A percentile compares a stretch with the other conserved stretches of the same genome.
Conservation (phyloP, 1,140 invertebrate genomes). For the Anoplophora glabripennis region DNA sequence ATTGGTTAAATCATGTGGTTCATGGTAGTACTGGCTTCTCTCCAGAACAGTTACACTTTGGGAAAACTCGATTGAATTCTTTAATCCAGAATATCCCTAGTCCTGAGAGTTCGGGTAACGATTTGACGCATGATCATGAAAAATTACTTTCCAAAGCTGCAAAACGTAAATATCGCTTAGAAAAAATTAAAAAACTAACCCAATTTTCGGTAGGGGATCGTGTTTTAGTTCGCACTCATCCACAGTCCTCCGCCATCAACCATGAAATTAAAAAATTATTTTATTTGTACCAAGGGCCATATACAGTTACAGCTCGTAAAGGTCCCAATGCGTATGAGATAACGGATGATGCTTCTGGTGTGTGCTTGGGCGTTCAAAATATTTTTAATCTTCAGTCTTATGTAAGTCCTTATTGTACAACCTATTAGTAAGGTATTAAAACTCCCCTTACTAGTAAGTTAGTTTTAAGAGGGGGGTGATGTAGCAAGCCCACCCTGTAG, state of each 20-base stretch:
- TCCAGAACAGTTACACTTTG: constrained; percentile 8
- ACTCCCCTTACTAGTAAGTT: background rate
- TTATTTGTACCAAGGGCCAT: constrained; percentile 2
- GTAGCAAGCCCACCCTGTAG: background rate
- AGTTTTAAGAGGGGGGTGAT: background rate
- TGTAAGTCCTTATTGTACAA: background rate
- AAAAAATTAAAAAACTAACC: background rate
- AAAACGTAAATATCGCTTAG: background rate
- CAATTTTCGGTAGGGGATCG: background rate
- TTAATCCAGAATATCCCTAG: background rate
- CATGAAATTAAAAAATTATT: constrained; percentile 12
- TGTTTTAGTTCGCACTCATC: constrained; percentile 6
- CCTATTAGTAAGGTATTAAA: background rate
- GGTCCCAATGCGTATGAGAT: background rate
- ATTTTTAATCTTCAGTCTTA: background rate
- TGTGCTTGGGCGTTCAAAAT: constrained; percentile 1
- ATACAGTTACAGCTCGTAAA: background rate
- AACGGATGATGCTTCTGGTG: background rate
- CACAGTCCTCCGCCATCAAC: background rate
- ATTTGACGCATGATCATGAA: background rate
- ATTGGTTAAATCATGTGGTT: background rate
- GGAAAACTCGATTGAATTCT: background rate
- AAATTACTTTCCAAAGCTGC: background rate
- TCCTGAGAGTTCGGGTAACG: no score
- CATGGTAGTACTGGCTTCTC: background rate